phyloP scores from a whole-genome alignment of 2,113 vertebrate species.

The Pelmatolapia mariae region DNA sequence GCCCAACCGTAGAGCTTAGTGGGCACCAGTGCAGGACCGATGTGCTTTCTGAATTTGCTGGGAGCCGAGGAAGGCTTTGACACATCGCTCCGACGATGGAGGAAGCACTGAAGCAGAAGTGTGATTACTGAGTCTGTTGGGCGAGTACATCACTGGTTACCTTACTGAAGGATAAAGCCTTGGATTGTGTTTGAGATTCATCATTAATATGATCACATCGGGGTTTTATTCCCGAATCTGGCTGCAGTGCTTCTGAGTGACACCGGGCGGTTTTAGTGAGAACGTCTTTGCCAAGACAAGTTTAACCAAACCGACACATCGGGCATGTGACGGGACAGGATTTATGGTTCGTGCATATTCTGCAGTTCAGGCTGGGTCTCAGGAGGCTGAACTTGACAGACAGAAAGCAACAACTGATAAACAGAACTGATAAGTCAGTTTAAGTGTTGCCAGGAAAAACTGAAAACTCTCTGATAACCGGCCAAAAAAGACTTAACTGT shows the following conservation, averaged over 20 bases:
- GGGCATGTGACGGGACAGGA: not conserved
- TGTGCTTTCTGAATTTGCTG: not conserved
- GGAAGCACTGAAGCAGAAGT: not conserved
- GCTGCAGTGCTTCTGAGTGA: not conserved
- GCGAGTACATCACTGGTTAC: not conserved
- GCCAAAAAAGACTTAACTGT: not conserved
- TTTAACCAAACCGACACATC: not conserved
- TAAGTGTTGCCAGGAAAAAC: not conserved
- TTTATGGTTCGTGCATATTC: accelerated
- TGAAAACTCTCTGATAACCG: not conserved
- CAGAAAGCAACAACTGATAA: not conserved
- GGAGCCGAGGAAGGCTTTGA: not conserved
- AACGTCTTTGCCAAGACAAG: not conserved
- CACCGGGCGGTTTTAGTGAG: not conserved
- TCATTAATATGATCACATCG: accelerated
- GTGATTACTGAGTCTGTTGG: not conserved
- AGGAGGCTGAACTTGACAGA: not conserved
- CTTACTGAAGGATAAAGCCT: not conserved
- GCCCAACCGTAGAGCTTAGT: not conserved
- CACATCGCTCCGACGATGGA: accelerated
- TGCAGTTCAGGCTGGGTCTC: not conserved
- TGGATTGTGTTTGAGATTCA: not conserved
- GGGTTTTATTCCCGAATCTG: not conserved
- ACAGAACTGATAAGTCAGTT: not conserved
- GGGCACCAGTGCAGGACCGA: not conserved